Evolutionary conservation across 2,888 invertebrate genomes (phyloP).

Genomic region (Acleris literana): DNA sequence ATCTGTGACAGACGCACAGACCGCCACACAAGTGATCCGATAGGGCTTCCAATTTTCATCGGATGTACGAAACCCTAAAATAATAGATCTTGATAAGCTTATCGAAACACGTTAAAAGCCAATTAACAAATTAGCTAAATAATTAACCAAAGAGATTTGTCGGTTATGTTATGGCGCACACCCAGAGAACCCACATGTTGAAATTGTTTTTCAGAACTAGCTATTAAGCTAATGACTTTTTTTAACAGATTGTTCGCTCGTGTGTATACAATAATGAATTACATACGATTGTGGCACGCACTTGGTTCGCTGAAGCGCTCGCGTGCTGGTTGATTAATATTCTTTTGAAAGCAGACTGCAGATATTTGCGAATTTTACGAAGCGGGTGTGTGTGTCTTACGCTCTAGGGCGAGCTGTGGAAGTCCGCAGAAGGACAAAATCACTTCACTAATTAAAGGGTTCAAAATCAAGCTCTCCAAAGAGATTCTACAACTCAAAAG

Average conservation of each 20-base stretch:
- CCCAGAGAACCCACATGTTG: too few species aligned
- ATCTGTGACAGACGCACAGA: background rate
- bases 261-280: conserved; percentile 7
- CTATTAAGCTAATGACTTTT: conserved; percentile 7
- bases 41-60: background rate
- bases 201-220: background rate
- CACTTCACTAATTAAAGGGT: too few species aligned
- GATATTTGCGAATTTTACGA: too few species aligned
- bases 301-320: background rate
- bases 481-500: too few species aligned
- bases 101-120: too few species aligned
- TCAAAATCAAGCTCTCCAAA: too few species aligned
- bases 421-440: too few species aligned
- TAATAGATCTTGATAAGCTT: background rate
- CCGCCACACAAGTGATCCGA: background rate
- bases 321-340: conserved; percentile 6
- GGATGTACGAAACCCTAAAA: conserved; percentile 1
- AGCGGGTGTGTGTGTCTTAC: too few species aligned
- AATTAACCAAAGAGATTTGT: too few species aligned
- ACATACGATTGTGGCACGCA: conserved; percentile 5
- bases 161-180: too few species aligned
- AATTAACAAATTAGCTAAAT: background rate
- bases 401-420: too few species aligned
- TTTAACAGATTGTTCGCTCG: conserved; percentile 3
- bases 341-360: background rate